phyloP scores from a whole-genome alignment of 1,140 invertebrate species.

The Pollicipes pollicipes region DNA sequence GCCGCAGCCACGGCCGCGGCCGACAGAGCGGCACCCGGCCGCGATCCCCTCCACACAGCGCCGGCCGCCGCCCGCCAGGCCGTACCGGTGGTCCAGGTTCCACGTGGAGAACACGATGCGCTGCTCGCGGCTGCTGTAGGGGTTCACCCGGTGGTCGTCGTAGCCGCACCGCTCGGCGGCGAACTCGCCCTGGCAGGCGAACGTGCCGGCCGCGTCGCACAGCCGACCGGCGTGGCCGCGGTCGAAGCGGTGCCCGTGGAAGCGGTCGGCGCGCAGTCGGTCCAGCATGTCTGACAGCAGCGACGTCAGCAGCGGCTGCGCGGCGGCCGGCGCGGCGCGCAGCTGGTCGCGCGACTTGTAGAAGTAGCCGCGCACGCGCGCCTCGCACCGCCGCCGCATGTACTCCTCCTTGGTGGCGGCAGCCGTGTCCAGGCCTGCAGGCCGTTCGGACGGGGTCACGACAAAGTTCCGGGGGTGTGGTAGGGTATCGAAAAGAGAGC shows the following conservation, averaged over 20 bases:
- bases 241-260: conserved; percentile 15
- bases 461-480: too few species aligned
- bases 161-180: conserved; percentile 36
- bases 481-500: too few species aligned
- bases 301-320: too few species aligned
- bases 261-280: not conserved
- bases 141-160: conserved; percentile 54
- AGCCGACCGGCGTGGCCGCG: conserved; percentile 12
- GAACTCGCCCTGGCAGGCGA: conserved; percentile 53
- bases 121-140: conserved; percentile 59
- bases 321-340: not conserved
- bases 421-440: not conserved
- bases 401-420: conserved; percentile 1
- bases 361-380: conserved; percentile 1
- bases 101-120: conserved; percentile 71
- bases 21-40: too few species aligned
- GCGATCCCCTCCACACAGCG: too few species aligned
- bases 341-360: not conserved
- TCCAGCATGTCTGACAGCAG: too few species aligned
- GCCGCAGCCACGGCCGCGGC: too few species aligned
- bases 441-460: too few species aligned
- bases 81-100: conserved; percentile 65
- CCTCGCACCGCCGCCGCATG: not conserved
- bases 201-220: conserved; percentile 52
- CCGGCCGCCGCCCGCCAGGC: too few species aligned